Evolutionary conservation across 2,113 vertebrate species (phyloP), one percentile per base, ranked within the genome.

Genomic region (Trematomus loennbergii): DNA sequence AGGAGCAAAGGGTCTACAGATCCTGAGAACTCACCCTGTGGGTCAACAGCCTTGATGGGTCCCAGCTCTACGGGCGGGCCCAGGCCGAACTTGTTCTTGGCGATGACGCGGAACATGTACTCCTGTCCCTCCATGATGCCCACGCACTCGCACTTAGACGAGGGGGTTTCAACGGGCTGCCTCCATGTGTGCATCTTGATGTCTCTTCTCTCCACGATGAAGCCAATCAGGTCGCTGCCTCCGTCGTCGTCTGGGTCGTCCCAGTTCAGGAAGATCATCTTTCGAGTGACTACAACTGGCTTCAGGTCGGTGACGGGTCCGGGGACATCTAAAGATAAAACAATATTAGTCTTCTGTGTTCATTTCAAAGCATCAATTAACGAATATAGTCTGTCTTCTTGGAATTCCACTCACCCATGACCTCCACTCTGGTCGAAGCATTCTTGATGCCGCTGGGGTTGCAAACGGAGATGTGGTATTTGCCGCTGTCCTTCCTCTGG

Each of bases 231-330:
- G 72, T 98, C 97, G 74, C 98, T 99, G 86, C 98, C 98, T 79
- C 98, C 98, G 33, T 99, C 97, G 71, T 99, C 98, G 58, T 82
- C 95, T 40, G 98, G 98, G 93, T 99, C 97, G 59, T 97, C 97
- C 98, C 98, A 99, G 87, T 99, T 99, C 83, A 99, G 94, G 80
- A 99, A 96, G 91, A 98, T 97, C 97, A 99, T 96, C 79, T 99
- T 99, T 86, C 97, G 97, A 75, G 97, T 99, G 78, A 98, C 97
- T 53, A 99, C 96, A 53, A 99, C 98, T 50, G 98, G 98, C 79
- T 99, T 99, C 77, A 99, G 94, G 61, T 99, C 98, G 69, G 96
- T 96, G 79, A 99, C 94, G 36, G 95, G 98, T 58, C 98, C 98
- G 1, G 98, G 98, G 64, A 99, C 97, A 90, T 99, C 98, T 99